Percentiles rank a stretch among this genome's conserved stretches.
phyloP scores from a whole-genome alignment of 2,113 vertebrate species.

The Haemorhous mexicanus region DNA sequence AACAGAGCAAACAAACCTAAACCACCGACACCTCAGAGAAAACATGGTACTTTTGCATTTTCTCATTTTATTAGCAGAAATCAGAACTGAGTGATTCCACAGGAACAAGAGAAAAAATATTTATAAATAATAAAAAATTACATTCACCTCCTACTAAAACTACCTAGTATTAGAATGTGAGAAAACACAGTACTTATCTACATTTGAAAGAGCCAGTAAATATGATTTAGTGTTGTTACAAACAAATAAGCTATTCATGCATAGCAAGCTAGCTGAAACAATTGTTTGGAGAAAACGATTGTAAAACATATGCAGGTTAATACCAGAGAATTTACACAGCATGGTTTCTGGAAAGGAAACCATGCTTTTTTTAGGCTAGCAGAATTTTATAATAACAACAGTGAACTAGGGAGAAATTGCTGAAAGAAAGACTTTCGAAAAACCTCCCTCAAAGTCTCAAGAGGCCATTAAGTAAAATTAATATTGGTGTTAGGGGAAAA shows the following conservation, averaged over 20 bases:
- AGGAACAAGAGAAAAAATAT: neutral
- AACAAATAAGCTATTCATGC: neutral
- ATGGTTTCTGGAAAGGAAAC: neutral
- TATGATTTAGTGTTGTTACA: neutral
- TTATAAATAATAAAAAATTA: neutral
- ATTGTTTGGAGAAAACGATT: neutral
- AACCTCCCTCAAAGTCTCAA: neutral
- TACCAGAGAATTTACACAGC: neutral
- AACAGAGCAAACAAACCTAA: neutral
- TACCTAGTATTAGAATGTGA: neutral
- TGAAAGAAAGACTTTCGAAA: neutral
- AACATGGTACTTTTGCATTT: neutral
- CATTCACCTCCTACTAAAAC: neutral
- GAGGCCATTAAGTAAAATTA: neutral
- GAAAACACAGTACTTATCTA: neutral
- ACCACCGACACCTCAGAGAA: neutral
- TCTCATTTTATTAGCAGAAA: neutral
- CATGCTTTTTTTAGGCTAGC: neutral
- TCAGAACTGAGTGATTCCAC: neutral
- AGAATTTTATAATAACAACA: neutral
- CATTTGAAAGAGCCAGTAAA: neutral
- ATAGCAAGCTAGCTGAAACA: neutral
- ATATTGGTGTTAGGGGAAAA: neutral
- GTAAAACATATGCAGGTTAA: neutral
- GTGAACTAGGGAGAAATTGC: neutral